phyloP scores from a whole-genome alignment of 2,797 vertebrate species.

The Hirundo rustica region DNA sequence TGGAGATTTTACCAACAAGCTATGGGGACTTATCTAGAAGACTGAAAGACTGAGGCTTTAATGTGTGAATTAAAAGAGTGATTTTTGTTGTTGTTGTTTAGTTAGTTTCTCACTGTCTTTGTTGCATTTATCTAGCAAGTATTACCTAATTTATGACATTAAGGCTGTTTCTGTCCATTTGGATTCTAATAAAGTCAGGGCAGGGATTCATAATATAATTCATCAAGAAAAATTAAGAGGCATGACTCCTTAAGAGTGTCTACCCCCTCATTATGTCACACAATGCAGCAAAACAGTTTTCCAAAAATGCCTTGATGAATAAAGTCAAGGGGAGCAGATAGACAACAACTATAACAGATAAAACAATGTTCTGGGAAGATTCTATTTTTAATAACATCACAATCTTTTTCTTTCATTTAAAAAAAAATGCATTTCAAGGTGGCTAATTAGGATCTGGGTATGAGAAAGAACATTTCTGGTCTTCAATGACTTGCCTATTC shows the following conservation, averaged over 20 bases:
- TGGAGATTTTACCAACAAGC: not conserved
- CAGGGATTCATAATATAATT: not conserved
- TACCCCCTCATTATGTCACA: not conserved
- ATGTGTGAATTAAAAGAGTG: not conserved
- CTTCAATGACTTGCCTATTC: slow-evolving; percentile 20
- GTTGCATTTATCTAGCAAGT: not conserved
- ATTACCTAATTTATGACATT: not conserved
- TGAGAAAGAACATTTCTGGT: not conserved
- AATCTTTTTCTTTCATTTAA: not conserved
- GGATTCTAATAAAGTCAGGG: not conserved
- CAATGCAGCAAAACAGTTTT: not conserved
- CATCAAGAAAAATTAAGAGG: not conserved
- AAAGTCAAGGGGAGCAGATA: not conserved
- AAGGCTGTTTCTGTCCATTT: not conserved
- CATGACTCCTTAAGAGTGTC: not conserved
- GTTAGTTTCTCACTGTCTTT: not conserved
- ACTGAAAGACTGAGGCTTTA: not conserved
- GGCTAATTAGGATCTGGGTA: not conserved
- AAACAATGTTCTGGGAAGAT: not conserved
- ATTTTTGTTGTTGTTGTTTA: not conserved
- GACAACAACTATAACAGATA: not conserved
- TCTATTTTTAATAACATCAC: not conserved
- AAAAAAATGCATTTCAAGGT: not conserved
- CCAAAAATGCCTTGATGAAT: not conserved
- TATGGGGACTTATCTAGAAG: not conserved